Conservation (phyloP, 2,888 invertebrate genomes). For the Aphrophora alni region DNA sequence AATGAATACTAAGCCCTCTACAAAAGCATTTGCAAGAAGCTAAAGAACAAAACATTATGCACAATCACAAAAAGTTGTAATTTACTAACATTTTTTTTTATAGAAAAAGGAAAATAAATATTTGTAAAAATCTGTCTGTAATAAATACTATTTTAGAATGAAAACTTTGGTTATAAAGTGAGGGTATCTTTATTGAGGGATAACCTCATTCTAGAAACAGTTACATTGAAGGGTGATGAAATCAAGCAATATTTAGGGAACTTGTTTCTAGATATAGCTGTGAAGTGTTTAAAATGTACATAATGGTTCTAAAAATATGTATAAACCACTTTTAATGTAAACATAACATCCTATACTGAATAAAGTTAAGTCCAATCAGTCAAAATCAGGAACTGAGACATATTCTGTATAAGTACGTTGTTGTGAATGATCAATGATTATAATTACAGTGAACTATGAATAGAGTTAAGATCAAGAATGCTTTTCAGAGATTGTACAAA, state of each 20-base stretch:
- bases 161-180: background rate
- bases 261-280: no score
- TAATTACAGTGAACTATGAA: background rate
- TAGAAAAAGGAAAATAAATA: background rate
- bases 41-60: no score
- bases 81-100: no score
- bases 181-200: no score
- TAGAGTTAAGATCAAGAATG: background rate
- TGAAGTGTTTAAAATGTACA: no score
- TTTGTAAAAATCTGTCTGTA: background rate
- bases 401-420: conserved; percentile 8
- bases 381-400: background rate
- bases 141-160: background rate
- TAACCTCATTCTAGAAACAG: no score
- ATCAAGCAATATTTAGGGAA: no score
- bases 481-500: background rate
- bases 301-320: no score
- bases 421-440: background rate
- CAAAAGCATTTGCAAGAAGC: no score
- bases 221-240: no score
- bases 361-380: background rate
- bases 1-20: no score
- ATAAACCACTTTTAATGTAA: background rate
- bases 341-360: background rate
- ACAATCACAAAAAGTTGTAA: no score